A percentile compares a stretch with the other conserved stretches of the same genome.
Evolutionary conservation across 2,797 vertebrate species (phyloP).

Genomic region (Megalops cyprinoides): DNA sequence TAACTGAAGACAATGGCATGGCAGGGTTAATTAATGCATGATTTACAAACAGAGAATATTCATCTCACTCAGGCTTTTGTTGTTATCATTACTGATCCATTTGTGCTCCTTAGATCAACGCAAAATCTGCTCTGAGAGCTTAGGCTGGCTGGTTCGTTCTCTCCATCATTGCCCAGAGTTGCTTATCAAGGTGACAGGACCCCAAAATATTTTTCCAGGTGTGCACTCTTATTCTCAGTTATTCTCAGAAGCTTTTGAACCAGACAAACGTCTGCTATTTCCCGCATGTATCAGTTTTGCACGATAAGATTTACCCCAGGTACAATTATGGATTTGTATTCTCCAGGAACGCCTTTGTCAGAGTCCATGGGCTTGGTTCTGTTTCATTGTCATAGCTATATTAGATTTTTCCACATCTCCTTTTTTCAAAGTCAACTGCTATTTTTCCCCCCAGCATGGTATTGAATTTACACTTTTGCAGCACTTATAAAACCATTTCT

Average conservation of each 20-base stretch:
- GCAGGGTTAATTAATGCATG: conserved; percentile 79
- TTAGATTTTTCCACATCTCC: not conserved
- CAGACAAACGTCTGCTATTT: conserved; percentile 6
- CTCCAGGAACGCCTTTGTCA: not conserved
- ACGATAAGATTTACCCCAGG: conserved; percentile 12
- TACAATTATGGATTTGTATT: conserved; percentile 23
- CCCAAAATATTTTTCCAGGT: conserved; percentile 16
- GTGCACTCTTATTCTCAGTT: not conserved
- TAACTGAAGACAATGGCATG: conserved; percentile 73
- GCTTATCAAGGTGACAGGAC: not conserved
- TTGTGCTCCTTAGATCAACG: conserved; percentile 8
- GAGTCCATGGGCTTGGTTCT: not conserved
- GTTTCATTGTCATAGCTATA: not conserved
- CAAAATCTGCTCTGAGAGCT: not conserved
- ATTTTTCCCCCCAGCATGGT: not conserved
- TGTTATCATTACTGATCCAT: conserved; percentile 34
- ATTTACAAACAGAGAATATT: conserved; percentile 75
- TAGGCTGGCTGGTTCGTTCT: not conserved
- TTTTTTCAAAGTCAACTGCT: conserved; percentile 3
- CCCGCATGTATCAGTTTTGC: not conserved
- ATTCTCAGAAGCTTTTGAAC: not conserved
- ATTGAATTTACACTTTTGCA: not conserved
- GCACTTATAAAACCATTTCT: not conserved
- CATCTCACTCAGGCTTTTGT: conserved; percentile 28
- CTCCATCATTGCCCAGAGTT: not conserved